These are phyloP conservation scores for Proctacanthus coquilletti DNA, from an alignment of 1,140 invertebrate genomes.

Conservation along the genomic window DNA sequence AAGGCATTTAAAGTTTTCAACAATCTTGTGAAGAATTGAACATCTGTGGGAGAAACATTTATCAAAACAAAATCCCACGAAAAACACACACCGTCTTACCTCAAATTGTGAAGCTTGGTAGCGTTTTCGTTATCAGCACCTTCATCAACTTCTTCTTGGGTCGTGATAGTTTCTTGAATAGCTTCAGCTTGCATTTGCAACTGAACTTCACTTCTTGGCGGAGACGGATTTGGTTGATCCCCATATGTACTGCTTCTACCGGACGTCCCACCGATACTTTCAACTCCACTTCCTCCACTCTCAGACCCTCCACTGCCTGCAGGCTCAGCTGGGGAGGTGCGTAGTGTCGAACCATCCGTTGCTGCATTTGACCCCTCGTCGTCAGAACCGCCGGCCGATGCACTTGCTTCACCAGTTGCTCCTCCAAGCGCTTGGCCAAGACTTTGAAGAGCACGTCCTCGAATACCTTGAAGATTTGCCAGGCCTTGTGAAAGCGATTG, in stretches of 20 bases:
- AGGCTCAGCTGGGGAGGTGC: constrained; percentile 74
- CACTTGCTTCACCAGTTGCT: constrained; percentile 31
- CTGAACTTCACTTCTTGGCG: constrained; percentile 13
- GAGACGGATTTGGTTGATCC: constrained; percentile 29
- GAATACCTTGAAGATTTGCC: constrained; percentile 23
- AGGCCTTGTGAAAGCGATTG: constrained; percentile 24
- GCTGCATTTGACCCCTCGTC: constrained; percentile 88
- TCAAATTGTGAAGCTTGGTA: constrained; percentile 42
- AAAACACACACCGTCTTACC: constrained; percentile 18
- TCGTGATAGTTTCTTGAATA: constrained; percentile 21
- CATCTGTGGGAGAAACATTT: constrained; percentile 13
- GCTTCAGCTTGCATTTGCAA: constrained; percentile 13
- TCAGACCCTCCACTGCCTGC: constrained; percentile 57
- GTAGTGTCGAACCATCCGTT: constrained; percentile 77
- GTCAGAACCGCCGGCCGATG: constrained; percentile 73
- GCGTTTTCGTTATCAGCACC: constrained; percentile 34
- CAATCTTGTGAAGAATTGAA: constrained; percentile 25
- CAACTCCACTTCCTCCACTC: constrained; percentile 76
- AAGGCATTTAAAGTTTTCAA: constrained; percentile 26
- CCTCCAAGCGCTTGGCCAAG: constrained; percentile 10
- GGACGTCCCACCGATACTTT: constrained; percentile 81
- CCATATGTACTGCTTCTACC: constrained; percentile 80
- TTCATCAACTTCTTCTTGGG: constrained; percentile 25
- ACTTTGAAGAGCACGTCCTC: constrained; percentile 16
- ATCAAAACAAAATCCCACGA: background rate